Evolutionary conservation across 2,888 invertebrate species (phyloP).

Genomic region (Alentia gelatinosa): DNA sequence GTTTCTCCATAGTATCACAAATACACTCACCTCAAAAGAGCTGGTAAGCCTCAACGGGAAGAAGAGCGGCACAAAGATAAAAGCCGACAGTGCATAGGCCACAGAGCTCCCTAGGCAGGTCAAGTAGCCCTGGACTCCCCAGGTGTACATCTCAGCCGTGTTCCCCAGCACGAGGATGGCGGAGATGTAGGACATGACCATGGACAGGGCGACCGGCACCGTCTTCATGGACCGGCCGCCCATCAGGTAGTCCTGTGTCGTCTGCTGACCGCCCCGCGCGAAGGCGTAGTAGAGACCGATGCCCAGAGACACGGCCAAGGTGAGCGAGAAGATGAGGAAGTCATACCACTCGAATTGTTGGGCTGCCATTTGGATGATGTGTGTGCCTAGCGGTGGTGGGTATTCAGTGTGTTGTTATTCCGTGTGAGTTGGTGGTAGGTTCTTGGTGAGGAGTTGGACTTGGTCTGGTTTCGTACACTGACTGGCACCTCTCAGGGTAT

Average conservation of each 20-base stretch:
- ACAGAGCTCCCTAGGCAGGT: constrained; percentile 43
- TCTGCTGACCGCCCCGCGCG: constrained; percentile 52
- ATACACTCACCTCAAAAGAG: constrained; percentile 41
- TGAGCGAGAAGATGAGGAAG: constrained; percentile 56
- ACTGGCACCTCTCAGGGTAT: no score
- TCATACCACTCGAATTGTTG: constrained; percentile 57
- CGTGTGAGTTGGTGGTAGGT: no score
- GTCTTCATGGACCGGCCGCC: constrained; percentile 52
- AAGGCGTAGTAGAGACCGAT: constrained; percentile 59
- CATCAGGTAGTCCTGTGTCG: constrained; percentile 60
- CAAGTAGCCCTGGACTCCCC: constrained; percentile 51
- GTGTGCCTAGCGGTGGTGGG: no score
- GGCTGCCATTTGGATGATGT: no score
- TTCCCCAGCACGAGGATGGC: constrained; percentile 61
- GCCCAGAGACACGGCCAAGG: constrained; percentile 55
- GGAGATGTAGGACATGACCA: constrained; percentile 62
- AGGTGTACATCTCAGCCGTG: constrained; percentile 60
- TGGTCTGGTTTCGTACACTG: no score
- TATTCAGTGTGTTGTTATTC: no score
- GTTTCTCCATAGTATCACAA: not conserved
- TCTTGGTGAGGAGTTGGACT: no score
- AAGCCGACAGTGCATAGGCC: constrained; percentile 34
- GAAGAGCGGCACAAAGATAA: constrained; percentile 53
- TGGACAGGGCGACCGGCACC: constrained; percentile 59
- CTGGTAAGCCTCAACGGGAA: constrained; percentile 43